Evolutionary conservation across 1,140 invertebrate genomes (phyloP).

Genomic region (Sminthurinus signatus): DNA sequence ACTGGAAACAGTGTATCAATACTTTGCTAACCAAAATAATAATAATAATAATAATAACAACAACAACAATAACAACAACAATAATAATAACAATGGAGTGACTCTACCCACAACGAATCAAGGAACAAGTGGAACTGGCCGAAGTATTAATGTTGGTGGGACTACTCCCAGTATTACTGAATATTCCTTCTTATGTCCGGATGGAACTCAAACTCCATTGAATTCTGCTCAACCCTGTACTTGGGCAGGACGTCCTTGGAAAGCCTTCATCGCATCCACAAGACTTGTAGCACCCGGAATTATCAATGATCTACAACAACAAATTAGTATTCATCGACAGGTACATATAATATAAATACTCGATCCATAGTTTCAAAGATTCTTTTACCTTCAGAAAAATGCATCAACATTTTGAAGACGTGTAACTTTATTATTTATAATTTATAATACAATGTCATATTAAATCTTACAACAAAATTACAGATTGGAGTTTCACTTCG

Average conservation of each 20-base stretch:
- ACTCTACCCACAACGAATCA: background rate
- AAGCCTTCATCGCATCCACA: conserved; percentile 33
- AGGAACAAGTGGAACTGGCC: background rate
- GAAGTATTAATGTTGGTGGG: background rate
- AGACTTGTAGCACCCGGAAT: conserved; percentile 17
- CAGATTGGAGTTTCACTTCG: conserved; percentile 1
- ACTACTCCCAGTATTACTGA: conserved; percentile 41
- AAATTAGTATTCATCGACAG: conserved; percentile 31
- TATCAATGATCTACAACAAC: conserved; percentile 32
- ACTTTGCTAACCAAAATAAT: conserved; percentile 23
- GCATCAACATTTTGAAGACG: no score
- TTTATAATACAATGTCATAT: no score
- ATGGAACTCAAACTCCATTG: conserved; percentile 52
- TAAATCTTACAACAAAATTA: background rate
- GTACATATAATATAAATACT: no score
- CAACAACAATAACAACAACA: background rate
- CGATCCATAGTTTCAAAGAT: no score
- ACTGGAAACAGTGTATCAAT: conserved; percentile 57
- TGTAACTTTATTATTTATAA: no score
- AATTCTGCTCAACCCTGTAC: conserved; percentile 41
- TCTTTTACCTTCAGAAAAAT: no score
- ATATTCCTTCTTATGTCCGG: conserved; percentile 60
- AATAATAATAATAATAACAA: background rate
- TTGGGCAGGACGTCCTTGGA: conserved; percentile 40
- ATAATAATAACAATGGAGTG: background rate